phyloP scores from a whole-genome alignment of 2,888 invertebrate species.

The Hydroisotoma schaefferi region DNA sequence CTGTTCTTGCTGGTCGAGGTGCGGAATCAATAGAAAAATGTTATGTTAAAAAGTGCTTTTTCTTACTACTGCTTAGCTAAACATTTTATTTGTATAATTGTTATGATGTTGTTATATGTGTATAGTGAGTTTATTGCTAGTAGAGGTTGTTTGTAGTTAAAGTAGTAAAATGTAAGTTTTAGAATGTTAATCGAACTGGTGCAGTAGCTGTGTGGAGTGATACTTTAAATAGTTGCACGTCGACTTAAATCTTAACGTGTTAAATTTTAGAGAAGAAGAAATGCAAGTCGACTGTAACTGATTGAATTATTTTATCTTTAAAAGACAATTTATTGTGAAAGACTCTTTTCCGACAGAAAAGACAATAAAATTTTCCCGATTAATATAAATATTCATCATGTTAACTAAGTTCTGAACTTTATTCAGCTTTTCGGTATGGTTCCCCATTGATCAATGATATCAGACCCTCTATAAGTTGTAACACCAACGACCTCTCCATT shows the following conservation, averaged over 20 bases:
- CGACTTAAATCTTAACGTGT: too few species aligned
- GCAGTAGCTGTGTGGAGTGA: too few species aligned
- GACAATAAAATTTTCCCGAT: constrained; percentile 21
- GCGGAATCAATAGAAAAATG: background rate
- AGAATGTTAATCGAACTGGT: constrained; percentile 7
- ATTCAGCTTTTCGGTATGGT: background rate
- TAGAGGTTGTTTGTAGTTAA: background rate
- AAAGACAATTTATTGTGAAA: constrained; percentile 26
- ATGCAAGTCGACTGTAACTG: too few species aligned
- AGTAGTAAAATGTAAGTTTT: background rate
- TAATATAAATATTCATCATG: too few species aligned
- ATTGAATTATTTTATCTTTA: constrained; percentile 10
- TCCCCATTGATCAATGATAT: background rate
- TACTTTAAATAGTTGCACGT: too few species aligned
- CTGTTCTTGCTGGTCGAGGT: background rate
- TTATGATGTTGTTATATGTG: too few species aligned
- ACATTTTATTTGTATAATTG: background rate
- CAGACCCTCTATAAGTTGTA: background rate
- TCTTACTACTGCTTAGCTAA: background rate
- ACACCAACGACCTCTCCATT: background rate
- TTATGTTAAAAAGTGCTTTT: background rate
- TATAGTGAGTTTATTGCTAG: background rate
- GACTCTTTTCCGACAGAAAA: constrained; percentile 27
- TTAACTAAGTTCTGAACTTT: background rate
- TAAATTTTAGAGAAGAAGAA: too few species aligned